These are phyloP conservation scores for Penaeus japonicus DNA, from an alignment of 1,140 invertebrate species.

Conservation along the genomic window DNA sequence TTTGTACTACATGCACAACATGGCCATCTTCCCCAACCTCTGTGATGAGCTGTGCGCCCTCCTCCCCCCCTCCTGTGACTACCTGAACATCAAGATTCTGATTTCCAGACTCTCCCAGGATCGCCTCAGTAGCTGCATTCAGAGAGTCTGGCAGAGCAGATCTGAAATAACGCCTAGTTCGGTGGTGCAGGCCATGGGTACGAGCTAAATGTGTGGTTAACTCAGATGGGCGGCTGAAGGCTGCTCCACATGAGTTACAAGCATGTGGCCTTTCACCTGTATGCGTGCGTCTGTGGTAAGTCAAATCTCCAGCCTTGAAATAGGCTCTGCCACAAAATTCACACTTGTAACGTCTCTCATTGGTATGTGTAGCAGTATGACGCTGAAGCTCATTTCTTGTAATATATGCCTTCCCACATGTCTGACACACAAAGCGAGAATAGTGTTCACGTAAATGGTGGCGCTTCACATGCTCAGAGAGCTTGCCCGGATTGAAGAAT, in stretches of 20 bases:
- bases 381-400: slow-evolving; percentile 32
- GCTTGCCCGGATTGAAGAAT: slow-evolving; percentile 34
- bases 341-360: slow-evolving; percentile 41
- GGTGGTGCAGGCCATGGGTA: slow-evolving; percentile 32
- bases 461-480: slow-evolving; percentile 39
- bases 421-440: slow-evolving; percentile 21
- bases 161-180: slow-evolving; percentile 22
- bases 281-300: slow-evolving; percentile 43
- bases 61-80: neutral
- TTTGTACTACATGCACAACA: slow-evolving; percentile 31
- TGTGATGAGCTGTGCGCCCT: slow-evolving; percentile 6
- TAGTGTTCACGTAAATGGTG: slow-evolving; percentile 40
- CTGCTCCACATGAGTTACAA: slow-evolving; percentile 34
- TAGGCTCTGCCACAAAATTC: slow-evolving; percentile 45
- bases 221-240: slow-evolving; percentile 47
- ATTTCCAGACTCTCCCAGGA: neutral
- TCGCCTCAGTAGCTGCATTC: neutral
- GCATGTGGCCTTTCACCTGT: slow-evolving; percentile 39
- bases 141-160: neutral
- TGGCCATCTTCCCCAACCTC: slow-evolving; percentile 29
- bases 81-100: neutral
- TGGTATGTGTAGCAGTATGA: slow-evolving; percentile 35
- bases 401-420: slow-evolving; percentile 40
- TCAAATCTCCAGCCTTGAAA: slow-evolving; percentile 49
- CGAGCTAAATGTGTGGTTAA: slow-evolving; percentile 35